phyloP scores from a whole-genome alignment of 1,140 invertebrate species.

The Marisa cornuarietis region DNA sequence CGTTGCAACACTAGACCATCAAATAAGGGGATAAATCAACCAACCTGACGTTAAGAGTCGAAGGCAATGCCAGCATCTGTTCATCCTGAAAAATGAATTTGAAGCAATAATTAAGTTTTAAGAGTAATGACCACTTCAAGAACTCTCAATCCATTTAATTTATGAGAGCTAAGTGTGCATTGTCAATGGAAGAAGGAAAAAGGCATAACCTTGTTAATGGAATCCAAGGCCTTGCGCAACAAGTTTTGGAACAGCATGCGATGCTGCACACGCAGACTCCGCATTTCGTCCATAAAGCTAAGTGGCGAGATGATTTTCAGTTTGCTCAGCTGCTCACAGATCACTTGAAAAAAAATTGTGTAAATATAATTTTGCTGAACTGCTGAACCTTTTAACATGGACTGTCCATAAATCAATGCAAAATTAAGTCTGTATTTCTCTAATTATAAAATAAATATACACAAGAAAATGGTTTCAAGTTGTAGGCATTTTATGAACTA shows the following conservation, averaged over 20 bases:
- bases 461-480: too few relatives aligned
- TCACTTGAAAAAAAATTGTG: conserved; percentile 34
- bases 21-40: too few relatives aligned
- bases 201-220: conserved; percentile 39
- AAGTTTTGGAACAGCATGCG: conserved; percentile 47
- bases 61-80: neutral
- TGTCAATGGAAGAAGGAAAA: too few relatives aligned
- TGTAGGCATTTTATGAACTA: conserved; percentile 5
- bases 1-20: too few relatives aligned
- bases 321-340: conserved; percentile 50
- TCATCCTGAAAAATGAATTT: conserved; percentile 7
- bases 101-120: neutral
- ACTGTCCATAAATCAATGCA: neutral
- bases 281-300: conserved; percentile 54
- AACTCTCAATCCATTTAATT: too few relatives aligned
- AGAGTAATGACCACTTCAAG: neutral
- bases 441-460: neutral
- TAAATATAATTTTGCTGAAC: neutral
- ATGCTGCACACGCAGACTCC: conserved; percentile 50
- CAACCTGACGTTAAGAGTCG: conserved; percentile 1
- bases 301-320: conserved; percentile 52
- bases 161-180: too few relatives aligned
- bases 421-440: too few relatives aligned
- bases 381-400: neutral
- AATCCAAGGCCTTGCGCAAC: conserved; percentile 45